Conservation (phyloP, 2,888 invertebrate species). For the Catonia carolina region DNA sequence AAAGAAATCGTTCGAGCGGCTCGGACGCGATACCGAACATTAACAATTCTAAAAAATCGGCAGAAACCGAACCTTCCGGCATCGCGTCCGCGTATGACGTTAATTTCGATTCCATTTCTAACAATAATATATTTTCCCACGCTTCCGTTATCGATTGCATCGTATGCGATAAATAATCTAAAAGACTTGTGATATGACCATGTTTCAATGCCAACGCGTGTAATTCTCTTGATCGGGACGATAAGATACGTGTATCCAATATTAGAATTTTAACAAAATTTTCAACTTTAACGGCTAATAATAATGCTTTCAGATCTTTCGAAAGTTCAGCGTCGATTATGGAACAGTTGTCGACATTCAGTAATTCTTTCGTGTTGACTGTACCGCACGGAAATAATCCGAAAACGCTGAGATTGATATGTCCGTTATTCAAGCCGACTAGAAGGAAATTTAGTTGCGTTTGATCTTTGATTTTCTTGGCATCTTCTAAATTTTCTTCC, state of each 20-base stretch:
- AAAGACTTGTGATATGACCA: slow-evolving; percentile 60
- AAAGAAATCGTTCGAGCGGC: slow-evolving; percentile 66
- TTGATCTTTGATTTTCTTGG: slow-evolving; percentile 55
- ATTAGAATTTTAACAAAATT: slow-evolving; percentile 39
- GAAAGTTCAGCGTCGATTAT: slow-evolving; percentile 61
- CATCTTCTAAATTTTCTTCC: slow-evolving; percentile 50
- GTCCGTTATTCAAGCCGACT: slow-evolving; percentile 68
- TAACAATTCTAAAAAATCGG: slow-evolving; percentile 83
- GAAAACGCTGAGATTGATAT: slow-evolving; percentile 68
- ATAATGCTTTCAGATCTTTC: slow-evolving; percentile 49
- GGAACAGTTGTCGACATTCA: slow-evolving; percentile 50
- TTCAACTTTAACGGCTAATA: slow-evolving; percentile 36
- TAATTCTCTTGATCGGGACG: slow-evolving; percentile 60
- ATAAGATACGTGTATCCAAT: slow-evolving; percentile 55
- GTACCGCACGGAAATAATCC: slow-evolving; percentile 77
- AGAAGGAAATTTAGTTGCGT: slow-evolving; percentile 65
- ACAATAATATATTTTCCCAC: slow-evolving; percentile 85
- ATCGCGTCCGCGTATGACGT: slow-evolving; percentile 68
- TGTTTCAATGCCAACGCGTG: slow-evolving; percentile 67
- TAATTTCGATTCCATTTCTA: slow-evolving; percentile 88
- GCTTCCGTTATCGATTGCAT: slow-evolving; percentile 79
- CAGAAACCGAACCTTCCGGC: slow-evolving; percentile 74
- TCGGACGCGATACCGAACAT: slow-evolving; percentile 76
- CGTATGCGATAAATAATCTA: slow-evolving; percentile 64
- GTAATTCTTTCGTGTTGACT: slow-evolving; percentile 53